Evolutionary conservation across 92 coral and sea anemone species (phyloP).

Genomic region (Phymanthus crucifer): DNA sequence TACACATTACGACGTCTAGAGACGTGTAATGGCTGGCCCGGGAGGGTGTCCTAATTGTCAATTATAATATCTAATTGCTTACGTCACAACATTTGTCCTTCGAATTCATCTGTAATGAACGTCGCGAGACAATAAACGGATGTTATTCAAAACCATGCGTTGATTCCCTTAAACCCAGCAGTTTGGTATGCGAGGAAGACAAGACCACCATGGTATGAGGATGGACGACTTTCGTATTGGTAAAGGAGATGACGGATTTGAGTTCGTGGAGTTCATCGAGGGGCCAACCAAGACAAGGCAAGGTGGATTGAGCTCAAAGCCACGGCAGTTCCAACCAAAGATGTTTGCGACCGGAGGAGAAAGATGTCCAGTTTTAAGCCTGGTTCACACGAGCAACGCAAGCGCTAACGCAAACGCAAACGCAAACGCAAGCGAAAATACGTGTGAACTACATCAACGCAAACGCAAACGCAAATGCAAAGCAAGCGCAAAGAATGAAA

Average conservation of each 20-base stretch:
- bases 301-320: conserved; percentile 38
- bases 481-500: too few species aligned
- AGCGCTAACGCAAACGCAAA: too few species aligned
- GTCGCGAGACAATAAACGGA: too few species aligned
- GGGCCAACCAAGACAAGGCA: conserved; percentile 38
- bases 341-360: conserved; percentile 51
- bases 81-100: too few species aligned
- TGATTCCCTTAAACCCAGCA: too few species aligned
- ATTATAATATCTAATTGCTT: too few species aligned
- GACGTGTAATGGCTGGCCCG: neutral
- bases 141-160: too few species aligned
- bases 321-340: conserved; percentile 32
- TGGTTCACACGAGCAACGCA: too few species aligned
- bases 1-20: neutral
- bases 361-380: conserved; percentile 49
- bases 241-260: conserved; percentile 34
- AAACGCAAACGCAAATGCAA: too few species aligned
- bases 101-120: too few species aligned
- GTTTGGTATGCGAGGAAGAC: conserved; percentile 34
- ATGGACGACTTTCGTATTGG: conserved; percentile 33
- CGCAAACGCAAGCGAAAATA: too few species aligned
- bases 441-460: too few species aligned
- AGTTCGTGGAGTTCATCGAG: conserved; percentile 41
- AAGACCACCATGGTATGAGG: conserved; percentile 43
- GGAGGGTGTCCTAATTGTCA: neutral